Evolutionary conservation across 2,797 vertebrate species (phyloP).

Genomic region (Poeciliopsis presidionis): DNA sequence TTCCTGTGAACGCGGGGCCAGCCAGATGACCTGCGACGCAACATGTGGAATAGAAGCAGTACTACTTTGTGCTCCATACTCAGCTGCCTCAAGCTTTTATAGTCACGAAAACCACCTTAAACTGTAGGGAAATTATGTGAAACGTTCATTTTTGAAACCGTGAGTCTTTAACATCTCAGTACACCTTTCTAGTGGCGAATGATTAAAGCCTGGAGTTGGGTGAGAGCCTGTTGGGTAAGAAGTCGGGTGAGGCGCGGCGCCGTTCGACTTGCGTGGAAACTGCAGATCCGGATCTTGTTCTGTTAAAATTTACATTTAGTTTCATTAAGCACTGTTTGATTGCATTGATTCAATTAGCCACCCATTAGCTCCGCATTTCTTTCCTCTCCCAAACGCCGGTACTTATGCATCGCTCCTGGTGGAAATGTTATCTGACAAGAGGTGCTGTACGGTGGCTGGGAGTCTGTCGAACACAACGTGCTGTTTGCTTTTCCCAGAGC

Average conservation of each 20-base stretch:
- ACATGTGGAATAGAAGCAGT: not conserved
- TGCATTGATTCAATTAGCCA: slow-evolving; percentile 74
- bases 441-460: slow-evolving; percentile 66
- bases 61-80: not conserved
- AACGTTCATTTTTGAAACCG: not conserved
- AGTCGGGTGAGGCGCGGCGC: not conserved
- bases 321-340: slow-evolving; percentile 74
- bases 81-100: not conserved
- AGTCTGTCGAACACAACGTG: slow-evolving; percentile 81
- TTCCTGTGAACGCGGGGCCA: not conserved
- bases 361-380: slow-evolving; percentile 57
- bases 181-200: too few relatives aligned
- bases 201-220: not conserved
- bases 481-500: slow-evolving; percentile 82
- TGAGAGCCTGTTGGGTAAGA: not conserved
- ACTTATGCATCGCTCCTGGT: slow-evolving; percentile 65
- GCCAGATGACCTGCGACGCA: not conserved
- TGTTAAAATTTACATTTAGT: slow-evolving; percentile 63
- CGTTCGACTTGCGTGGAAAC: slow-evolving; percentile 16
- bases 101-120: not conserved
- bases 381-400: slow-evolving; percentile 34
- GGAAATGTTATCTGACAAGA: slow-evolving; percentile 81
- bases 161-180: not conserved
- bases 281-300: slow-evolving; percentile 60
- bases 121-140: not conserved